These are phyloP conservation scores for Tricholauxania praeusta DNA, from an alignment of 2,888 invertebrate species.

Conservation along the genomic window DNA sequence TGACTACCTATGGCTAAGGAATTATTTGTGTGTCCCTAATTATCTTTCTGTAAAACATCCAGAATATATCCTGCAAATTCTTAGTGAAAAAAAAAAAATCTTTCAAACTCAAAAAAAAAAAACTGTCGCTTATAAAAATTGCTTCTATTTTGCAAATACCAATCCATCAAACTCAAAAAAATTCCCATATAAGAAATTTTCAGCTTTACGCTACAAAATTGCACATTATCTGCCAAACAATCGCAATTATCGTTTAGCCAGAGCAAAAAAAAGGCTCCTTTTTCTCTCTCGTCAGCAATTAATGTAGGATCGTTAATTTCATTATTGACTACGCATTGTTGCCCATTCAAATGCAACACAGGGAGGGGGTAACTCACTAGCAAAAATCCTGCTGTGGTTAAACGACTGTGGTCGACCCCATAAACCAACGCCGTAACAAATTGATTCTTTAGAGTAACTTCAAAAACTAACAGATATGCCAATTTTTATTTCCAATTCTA, in stretches of 20 bases:
- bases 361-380: slow-evolving; percentile 18
- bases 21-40: not conserved
- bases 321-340: slow-evolving; percentile 36
- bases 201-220: slow-evolving; percentile 29
- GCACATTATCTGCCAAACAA: slow-evolving; percentile 25
- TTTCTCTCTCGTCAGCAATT: slow-evolving; percentile 24
- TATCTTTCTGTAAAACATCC: no score
- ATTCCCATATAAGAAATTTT: not conserved
- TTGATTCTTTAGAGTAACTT: slow-evolving; percentile 39
- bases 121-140: no score
- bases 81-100: no score
- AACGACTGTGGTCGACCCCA: slow-evolving; percentile 49
- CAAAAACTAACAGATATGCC: slow-evolving; percentile 1
- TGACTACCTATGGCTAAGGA: not conserved
- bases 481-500: not conserved
- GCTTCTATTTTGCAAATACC: not conserved
- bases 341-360: slow-evolving; percentile 4
- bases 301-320: slow-evolving; percentile 39
- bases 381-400: slow-evolving; percentile 38
- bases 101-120: no score
- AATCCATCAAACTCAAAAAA: not conserved
- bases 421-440: slow-evolving; percentile 47
- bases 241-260: slow-evolving; percentile 22
- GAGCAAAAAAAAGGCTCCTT: not conserved
- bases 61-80: no score